Evolutionary conservation across 2,113 vertebrate genomes (phyloP).

Genomic region (Tringa solitaria): DNA sequence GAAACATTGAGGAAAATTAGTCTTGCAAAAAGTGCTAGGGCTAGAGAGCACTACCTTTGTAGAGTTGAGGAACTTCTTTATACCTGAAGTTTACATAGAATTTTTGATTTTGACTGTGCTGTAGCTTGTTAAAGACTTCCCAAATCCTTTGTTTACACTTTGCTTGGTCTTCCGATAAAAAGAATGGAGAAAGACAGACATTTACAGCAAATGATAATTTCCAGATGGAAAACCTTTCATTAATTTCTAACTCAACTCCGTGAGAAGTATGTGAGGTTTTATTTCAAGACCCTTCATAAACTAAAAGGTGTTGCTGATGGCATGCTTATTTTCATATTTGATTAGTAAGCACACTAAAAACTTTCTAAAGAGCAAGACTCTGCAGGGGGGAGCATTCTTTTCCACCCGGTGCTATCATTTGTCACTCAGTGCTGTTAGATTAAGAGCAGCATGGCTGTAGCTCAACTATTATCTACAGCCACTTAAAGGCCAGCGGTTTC

Average conservation of each 20-base stretch:
- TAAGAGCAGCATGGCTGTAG: constrained; percentile 27
- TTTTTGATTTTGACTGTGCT: not conserved
- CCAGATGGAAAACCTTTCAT: constrained; percentile 40
- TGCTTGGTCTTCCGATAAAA: constrained; percentile 9
- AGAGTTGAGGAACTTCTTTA: not conserved
- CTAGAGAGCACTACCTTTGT: not conserved
- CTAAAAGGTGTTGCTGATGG: not conserved
- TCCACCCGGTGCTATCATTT: not conserved
- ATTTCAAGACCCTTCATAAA: not conserved
- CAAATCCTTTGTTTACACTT: not conserved
- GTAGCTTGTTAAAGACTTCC: not conserved
- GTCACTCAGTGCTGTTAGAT: constrained; percentile 23
- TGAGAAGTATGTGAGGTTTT: not conserved
- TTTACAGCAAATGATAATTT: constrained; percentile 31
- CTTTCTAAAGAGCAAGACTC: not conserved
- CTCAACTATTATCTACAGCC: not conserved
- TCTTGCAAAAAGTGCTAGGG: rapidly evolving
- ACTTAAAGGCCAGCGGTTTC: not conserved
- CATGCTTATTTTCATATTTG: constrained; percentile 40
- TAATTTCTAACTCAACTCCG: not conserved
- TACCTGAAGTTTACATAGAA: not conserved
- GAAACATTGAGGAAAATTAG: not conserved
- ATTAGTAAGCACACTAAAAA: constrained; percentile 2
- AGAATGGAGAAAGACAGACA: not conserved
- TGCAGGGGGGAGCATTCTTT: not conserved